phyloP scores from a whole-genome alignment of 2,888 invertebrate genomes.

The Noctua janthe region DNA sequence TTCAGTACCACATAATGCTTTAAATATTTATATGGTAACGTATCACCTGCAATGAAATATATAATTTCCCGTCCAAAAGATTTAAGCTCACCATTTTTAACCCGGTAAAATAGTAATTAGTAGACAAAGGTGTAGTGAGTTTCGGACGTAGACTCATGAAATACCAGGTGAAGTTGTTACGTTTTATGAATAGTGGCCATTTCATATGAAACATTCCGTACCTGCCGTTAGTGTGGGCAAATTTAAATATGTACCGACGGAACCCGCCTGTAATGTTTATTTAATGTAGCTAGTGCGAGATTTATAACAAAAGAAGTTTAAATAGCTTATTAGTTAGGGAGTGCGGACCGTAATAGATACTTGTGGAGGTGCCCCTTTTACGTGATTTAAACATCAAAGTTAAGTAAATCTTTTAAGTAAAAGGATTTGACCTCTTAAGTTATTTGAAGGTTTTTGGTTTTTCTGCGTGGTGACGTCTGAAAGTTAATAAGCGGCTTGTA shows the following conservation, averaged over 20 bases:
- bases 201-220: slow-evolving; percentile 62
- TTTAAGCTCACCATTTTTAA: slow-evolving; percentile 48
- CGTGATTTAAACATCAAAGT: slow-evolving; percentile 53
- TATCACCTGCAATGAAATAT: slow-evolving; percentile 1
- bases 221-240: slow-evolving; percentile 45
- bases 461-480: slow-evolving; percentile 29
- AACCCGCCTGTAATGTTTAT: slow-evolving; percentile 56
- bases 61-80: slow-evolving; percentile 10
- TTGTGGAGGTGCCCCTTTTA: slow-evolving; percentile 31
- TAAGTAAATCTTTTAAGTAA: slow-evolving; percentile 41
- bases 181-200: slow-evolving; percentile 65
- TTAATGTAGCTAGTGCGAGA: slow-evolving; percentile 64
- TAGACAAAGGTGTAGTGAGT: slow-evolving; percentile 53
- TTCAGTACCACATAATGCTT: slow-evolving; percentile 6
- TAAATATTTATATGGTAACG: background rate
- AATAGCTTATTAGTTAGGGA: slow-evolving; percentile 51
- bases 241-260: slow-evolving; percentile 66
- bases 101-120: slow-evolving; percentile 59
- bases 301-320: slow-evolving; percentile 72
- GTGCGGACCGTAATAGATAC: slow-evolving; percentile 49
- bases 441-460: slow-evolving; percentile 38
- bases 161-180: slow-evolving; percentile 48
- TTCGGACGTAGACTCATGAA: slow-evolving; percentile 46
- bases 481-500: slow-evolving; percentile 56
- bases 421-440: slow-evolving; percentile 35